phyloP scores from a whole-genome alignment of 1,140 invertebrate genomes.

The Neodiprion virginianus region DNA sequence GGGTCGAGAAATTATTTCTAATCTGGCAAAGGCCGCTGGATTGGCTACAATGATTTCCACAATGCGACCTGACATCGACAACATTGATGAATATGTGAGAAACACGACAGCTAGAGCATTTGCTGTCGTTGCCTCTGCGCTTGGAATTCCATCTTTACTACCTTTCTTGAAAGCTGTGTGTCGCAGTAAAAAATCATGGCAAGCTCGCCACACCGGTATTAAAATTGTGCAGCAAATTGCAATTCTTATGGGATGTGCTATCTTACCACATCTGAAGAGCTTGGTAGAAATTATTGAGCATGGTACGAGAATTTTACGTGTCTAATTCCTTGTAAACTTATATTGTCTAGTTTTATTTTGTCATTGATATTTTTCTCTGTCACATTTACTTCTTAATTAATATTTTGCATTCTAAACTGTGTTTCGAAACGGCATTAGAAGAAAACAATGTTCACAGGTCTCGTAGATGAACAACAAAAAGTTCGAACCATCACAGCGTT shows the following conservation, averaged over 20 bases:
- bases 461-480: slow-evolving; percentile 89
- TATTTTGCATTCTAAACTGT: slow-evolving; percentile 6
- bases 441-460: slow-evolving; percentile 49
- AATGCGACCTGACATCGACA: slow-evolving; percentile 99
- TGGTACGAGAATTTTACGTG: slow-evolving; percentile 64
- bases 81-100: slow-evolving; percentile 99
- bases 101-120: slow-evolving; percentile 99
- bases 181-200: slow-evolving; percentile 99
- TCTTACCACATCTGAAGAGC: slow-evolving; percentile 96
- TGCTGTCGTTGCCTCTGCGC: slow-evolving; percentile 97
- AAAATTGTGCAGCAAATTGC: slow-evolving; percentile 99
- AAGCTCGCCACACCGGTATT: slow-evolving; percentile 98
- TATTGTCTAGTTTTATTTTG: background rate
- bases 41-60: slow-evolving; percentile 99
- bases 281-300: slow-evolving; percentile 99
- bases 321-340: slow-evolving; percentile 10
- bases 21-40: slow-evolving; percentile 99
- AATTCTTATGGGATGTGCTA: slow-evolving; percentile 99
- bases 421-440: background rate
- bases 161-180: slow-evolving; percentile 99
- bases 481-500: slow-evolving; percentile 97
- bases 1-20: slow-evolving; percentile 99
- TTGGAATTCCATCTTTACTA: slow-evolving; percentile 96
- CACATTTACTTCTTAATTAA: background rate
- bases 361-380: background rate